phyloP scores from a whole-genome alignment of 2,888 invertebrate genomes.

The Eurois occulta region DNA sequence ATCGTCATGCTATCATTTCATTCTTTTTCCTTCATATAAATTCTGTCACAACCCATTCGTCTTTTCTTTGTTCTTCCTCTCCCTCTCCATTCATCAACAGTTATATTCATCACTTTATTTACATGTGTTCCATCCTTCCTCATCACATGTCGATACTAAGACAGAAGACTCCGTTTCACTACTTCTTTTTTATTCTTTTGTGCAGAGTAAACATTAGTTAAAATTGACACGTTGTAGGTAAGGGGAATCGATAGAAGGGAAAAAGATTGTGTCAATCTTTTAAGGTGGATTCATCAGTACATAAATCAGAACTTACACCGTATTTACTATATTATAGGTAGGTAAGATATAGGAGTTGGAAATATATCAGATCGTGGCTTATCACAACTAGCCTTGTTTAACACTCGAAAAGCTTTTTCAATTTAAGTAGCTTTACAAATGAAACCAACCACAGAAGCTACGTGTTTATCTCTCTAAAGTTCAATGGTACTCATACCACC shows the following conservation, averaged over 20 bases:
- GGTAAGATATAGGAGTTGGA: not conserved
- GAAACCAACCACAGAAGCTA: not conserved
- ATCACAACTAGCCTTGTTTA: not conserved
- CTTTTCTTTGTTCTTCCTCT: too few relatives aligned
- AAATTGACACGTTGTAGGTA: not conserved
- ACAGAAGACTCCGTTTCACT: too few relatives aligned
- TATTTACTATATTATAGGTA: too few relatives aligned
- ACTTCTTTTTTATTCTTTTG: not conserved
- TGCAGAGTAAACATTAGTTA: not conserved
- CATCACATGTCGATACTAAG: too few relatives aligned
- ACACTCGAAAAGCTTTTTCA: not conserved
- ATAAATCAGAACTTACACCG: not conserved
- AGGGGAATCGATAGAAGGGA: not conserved
- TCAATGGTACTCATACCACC: not conserved
- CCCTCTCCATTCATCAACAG: too few relatives aligned
- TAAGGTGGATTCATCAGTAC: not conserved
- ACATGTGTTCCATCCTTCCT: too few relatives aligned
- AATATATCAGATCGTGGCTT: not conserved
- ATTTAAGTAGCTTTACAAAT: not conserved
- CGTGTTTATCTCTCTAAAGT: not conserved
- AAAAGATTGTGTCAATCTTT: not conserved
- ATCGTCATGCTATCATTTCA: too few relatives aligned
- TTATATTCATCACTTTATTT: too few relatives aligned
- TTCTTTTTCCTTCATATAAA: too few relatives aligned
- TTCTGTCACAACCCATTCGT: too few relatives aligned